These are phyloP conservation scores for Caprella mutica DNA, from an alignment of 2,888 invertebrate genomes.

Conservation along the genomic window DNA sequence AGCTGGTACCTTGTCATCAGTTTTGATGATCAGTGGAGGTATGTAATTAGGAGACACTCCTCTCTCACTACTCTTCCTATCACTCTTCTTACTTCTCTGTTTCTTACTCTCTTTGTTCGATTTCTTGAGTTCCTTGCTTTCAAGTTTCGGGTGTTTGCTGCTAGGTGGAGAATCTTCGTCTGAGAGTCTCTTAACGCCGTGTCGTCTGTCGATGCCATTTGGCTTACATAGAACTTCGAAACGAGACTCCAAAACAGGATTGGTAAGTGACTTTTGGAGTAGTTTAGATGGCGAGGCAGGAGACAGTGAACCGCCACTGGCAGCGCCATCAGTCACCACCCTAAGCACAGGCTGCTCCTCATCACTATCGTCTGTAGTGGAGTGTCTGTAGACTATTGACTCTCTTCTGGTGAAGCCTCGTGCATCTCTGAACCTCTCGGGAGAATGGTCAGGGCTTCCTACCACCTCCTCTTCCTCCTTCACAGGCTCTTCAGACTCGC, in stretches of 20 bases:
- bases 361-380: neutral
- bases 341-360: conserved; percentile 1
- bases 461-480: conserved; percentile 7
- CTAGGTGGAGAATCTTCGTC: conserved; percentile 15
- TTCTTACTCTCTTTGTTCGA: conserved; percentile 30
- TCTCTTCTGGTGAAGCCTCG: conserved; percentile 8
- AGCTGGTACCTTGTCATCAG: conserved; percentile 22
- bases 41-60: conserved; percentile 19
- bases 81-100: conserved; percentile 21
- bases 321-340: too few relatives aligned
- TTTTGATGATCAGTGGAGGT: conserved; percentile 24
- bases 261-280: too few relatives aligned
- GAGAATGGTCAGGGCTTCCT: conserved; percentile 4
- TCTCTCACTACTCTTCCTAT: too few relatives aligned
- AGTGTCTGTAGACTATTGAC: conserved; percentile 2
- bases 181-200: conserved; percentile 16
- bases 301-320: too few relatives aligned
- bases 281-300: too few relatives aligned
- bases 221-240: too few relatives aligned
- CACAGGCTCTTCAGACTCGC: conserved; percentile 5
- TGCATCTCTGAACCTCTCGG: conserved; percentile 1
- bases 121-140: conserved; percentile 22
- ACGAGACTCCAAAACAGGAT: too few relatives aligned
- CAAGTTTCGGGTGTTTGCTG: conserved; percentile 18
- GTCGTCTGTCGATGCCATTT: neutral